Conservation (phyloP, 1,140 invertebrate genomes). For the Lordiphosa mommai region DNA sequence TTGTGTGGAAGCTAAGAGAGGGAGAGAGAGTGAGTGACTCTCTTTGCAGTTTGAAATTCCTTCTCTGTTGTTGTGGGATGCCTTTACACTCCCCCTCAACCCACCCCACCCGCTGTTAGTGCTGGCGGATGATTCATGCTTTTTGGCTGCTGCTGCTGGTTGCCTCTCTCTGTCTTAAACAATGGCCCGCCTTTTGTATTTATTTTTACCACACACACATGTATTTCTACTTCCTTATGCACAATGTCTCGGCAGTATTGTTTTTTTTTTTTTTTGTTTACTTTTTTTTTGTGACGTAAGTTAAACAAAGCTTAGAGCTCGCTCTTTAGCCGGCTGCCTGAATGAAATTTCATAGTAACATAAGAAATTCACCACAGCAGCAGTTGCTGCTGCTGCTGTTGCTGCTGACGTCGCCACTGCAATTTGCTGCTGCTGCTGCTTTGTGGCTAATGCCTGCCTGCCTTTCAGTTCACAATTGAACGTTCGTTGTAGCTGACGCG, state of each 20-base stretch:
- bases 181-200: constrained; percentile 30
- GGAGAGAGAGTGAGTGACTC: constrained; percentile 3
- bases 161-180: constrained; percentile 14
- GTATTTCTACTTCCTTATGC: constrained; percentile 28
- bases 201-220: constrained; percentile 18
- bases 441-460: too few species aligned
- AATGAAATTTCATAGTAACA: constrained; percentile 43
- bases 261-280: constrained; percentile 38
- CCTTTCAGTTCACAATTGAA: constrained; percentile 46
- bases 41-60: too few species aligned
- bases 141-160: constrained; percentile 42
- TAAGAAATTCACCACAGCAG: constrained; percentile 34
- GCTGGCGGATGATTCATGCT: constrained; percentile 63
- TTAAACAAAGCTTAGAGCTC: constrained; percentile 28
- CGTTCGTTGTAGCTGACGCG: constrained; percentile 50
- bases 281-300: constrained; percentile 43
- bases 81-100: constrained; percentile 6
- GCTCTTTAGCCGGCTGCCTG: constrained; percentile 29
- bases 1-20: constrained; percentile 6
- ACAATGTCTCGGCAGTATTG: constrained; percentile 17
- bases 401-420: constrained; percentile 8
- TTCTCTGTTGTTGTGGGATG: constrained; percentile 7
- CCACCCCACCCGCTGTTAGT: not conserved
- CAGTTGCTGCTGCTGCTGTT: constrained; percentile 4
- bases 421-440: constrained; percentile 6